phyloP scores from a whole-genome alignment of 2,797 vertebrate species.

The Epinephelus coioides region DNA sequence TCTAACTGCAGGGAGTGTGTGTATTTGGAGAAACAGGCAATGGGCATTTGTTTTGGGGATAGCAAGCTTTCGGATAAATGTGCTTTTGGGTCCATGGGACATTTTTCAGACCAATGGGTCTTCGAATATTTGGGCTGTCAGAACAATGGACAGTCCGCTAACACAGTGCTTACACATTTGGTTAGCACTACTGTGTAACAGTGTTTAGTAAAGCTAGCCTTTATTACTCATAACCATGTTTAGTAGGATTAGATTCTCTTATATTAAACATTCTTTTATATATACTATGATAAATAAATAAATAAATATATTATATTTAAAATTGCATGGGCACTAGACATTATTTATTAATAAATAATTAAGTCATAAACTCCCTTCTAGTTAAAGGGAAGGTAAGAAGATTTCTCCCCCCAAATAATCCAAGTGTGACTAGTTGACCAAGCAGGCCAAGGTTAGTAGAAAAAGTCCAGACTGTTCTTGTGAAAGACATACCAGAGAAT shows the following conservation, averaged over 20 bases:
- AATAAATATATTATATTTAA: neutral
- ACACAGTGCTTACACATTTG: slow-evolving; percentile 17
- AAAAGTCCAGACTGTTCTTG: neutral
- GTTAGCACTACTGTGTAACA: neutral
- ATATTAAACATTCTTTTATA: neutral
- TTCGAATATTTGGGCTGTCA: too few relatives aligned
- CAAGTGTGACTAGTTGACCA: neutral
- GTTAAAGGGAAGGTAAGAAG: neutral
- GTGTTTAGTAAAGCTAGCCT: neutral
- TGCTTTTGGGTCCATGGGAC: too few relatives aligned
- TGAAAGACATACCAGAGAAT: neutral
- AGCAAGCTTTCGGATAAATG: too few relatives aligned
- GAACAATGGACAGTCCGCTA: neutral
- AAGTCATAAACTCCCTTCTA: neutral
- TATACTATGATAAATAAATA: neutral
- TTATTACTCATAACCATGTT: neutral
- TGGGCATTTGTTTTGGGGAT: too few relatives aligned
- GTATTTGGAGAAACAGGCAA: too few relatives aligned
- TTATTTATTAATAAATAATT: neutral
- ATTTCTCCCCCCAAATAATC: neutral
- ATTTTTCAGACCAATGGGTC: too few relatives aligned
- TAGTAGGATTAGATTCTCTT: neutral
- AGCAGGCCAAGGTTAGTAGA: neutral
- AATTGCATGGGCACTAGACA: neutral
- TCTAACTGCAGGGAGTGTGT: too few relatives aligned